Conservation (phyloP, 2,113 vertebrate species). For the Castor canadensis region DNA sequence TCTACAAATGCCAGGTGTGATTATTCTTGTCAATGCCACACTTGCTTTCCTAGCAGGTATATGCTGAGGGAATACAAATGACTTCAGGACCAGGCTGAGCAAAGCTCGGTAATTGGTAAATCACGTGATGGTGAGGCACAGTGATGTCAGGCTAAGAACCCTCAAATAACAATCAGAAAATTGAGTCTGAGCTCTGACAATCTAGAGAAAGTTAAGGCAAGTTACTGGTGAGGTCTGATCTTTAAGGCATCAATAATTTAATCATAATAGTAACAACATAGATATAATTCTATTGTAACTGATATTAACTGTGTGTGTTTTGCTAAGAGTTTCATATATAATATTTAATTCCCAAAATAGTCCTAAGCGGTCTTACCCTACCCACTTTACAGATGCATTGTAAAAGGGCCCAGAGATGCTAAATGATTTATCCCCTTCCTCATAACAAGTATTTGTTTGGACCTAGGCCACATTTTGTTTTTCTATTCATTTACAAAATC, state of each 20-base stretch:
- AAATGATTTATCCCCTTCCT: neutral
- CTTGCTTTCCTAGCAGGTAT: neutral
- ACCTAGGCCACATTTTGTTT: neutral
- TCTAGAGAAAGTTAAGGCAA: neutral
- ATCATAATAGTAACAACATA: neutral
- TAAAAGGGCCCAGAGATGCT: neutral
- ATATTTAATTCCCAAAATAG: neutral
- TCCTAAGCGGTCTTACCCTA: neutral
- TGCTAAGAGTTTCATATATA: neutral
- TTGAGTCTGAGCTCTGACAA: neutral
- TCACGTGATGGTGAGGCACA: neutral
- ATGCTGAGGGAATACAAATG: slow-evolving; percentile 34
- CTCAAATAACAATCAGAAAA: neutral
- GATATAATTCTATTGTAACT: neutral
- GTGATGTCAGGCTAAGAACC: neutral
- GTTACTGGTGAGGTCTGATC: neutral
- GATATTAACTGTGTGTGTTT: neutral
- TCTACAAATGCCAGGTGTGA: slow-evolving; percentile 29
- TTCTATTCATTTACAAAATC: neutral
- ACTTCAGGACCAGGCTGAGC: neutral
- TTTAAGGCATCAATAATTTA: neutral
- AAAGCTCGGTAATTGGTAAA: neutral
- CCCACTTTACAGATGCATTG: neutral
- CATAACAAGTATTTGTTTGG: neutral
- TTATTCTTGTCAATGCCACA: slow-evolving; percentile 38